Base-by-base conservation (phyloP, 2,888 invertebrate genomes). In the Auanema sp. region DNA sequence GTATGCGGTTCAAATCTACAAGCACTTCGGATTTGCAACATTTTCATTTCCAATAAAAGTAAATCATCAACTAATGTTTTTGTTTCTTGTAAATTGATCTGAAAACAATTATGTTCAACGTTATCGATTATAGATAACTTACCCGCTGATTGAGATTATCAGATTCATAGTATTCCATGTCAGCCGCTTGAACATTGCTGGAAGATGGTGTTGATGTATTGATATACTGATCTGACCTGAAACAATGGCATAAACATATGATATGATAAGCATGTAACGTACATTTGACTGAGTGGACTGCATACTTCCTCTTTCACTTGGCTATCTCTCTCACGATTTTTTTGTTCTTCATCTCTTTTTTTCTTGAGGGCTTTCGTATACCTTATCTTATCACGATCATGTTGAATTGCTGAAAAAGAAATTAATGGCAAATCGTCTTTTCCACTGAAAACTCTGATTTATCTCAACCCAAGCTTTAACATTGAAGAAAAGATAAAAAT, bases 301-400 rank as follows among this genome's bases (percentile, higher is more conserved):
- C 65, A 66, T 21, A 71, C 62, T 24, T 74, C 74, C 49, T 69
- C 74, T 16, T 74, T 72, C 49, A 70, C 57, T 0, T 68, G 58
- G 12, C 57, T 24, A 40, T 57, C 62, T 14, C 60, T 44, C 21
- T 70, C 69, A 49, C 66, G 58, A 44, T 60, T 49, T 58, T 64
- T 63, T 61, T 66, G 66, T 51, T 69, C 71, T 54, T 70, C 74
- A 43, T 77, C 77, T 52, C 66, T 68, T 56, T 75, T 71, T 56
- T 75, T 74, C 50, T 72, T 71, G 18, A 77, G 61, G 2, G 71
- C 71, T 58, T 77, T 77, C 52, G 77, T 77, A 58, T 77, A 77
- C 16, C 77, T 70, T 21, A 77, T 77, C 60, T 77, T 77, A 68
- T 77, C 77, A 14, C 77, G 70, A 65, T 77, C 77, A 66, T 77